Evolutionary conservation across 2,888 invertebrate genomes (phyloP), one percentile per base, ranked within the genome.

Genomic region (Scaeva pyrastri): DNA sequence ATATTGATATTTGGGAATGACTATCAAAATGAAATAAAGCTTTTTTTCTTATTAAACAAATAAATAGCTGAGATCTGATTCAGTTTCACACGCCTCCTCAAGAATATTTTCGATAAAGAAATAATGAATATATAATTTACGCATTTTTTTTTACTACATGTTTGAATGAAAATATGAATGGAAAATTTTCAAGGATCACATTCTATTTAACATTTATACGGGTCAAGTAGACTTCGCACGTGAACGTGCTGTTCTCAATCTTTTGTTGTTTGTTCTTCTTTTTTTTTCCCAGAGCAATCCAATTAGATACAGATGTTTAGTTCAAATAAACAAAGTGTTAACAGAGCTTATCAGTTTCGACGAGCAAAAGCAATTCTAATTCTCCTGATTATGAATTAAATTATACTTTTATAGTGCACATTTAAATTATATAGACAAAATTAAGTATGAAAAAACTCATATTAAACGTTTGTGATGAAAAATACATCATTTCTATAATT

Each of bases 401-500:
- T n/a, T n/a, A n/a, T n/a, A 21, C 21, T 41, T 36, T 36, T 41
- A 2, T 41, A 21, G 6, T 43, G n/a, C 62, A 2, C 7, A n/a
- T 26, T 26, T 10, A 45, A 64, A 48, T 31, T n/a, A 45, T 23
- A 64, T 16, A 36, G 31, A 31, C 31, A 10, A 16, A 12, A 2
- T 21, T 43, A 43, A 64, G 62, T 12, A 5, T 64, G 43, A 10
- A 68, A 50, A 68, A 66, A n/a, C n/a, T 36, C 31, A 8, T 66
- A 14, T 66, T 66, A 8, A 43, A 50, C 36, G 26, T 68, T 19
- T 50, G 45, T 26, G 16, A 23, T 19, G 31, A 12, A 39, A 52
- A 21, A 52, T 21, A 52, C 50, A 68, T 68, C 68, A 68, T 68
- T 52, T 68, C 68, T 68, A 68, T 68, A 19, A 68, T 68, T 68